Evolutionary conservation across 2,888 invertebrate genomes (phyloP).

Genomic region (Altica lythri): DNA sequence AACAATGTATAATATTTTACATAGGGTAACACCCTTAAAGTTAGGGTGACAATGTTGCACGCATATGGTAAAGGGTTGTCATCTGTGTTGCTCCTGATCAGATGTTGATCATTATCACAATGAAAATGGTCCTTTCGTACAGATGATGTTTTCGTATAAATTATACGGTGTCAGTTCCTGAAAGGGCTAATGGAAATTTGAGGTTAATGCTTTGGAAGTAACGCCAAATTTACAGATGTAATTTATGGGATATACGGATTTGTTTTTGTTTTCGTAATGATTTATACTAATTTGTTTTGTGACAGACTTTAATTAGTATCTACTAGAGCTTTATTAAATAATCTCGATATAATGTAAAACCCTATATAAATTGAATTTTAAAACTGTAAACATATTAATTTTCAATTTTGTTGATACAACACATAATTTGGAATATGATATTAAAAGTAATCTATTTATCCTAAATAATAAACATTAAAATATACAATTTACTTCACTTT

Average conservation of each 20-base stretch:
- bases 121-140: constrained; percentile 33
- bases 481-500: too few relatives aligned
- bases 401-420: background rate
- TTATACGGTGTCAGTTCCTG: constrained; percentile 35
- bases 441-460: too few relatives aligned
- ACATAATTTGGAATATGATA: background rate
- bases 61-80: constrained; percentile 48
- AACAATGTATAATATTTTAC: background rate
- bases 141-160: constrained; percentile 40
- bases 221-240: constrained; percentile 37
- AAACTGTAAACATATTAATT: background rate
- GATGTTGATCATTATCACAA: constrained; percentile 39
- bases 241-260: constrained; percentile 29
- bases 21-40: constrained; percentile 36
- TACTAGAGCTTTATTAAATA: constrained; percentile 2
- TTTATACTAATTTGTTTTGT: constrained; percentile 20
- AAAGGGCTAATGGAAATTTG: constrained; percentile 43
- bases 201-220: constrained; percentile 42
- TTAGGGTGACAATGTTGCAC: constrained; percentile 54
- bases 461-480: too few relatives aligned
- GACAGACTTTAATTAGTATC: constrained; percentile 21
- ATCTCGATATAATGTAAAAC: background rate
- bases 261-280: constrained; percentile 25
- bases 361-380: constrained; percentile 3
- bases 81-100: constrained; percentile 34